phyloP scores from a whole-genome alignment of 2,113 vertebrate genomes.

The Paedocypris sp. region DNA sequence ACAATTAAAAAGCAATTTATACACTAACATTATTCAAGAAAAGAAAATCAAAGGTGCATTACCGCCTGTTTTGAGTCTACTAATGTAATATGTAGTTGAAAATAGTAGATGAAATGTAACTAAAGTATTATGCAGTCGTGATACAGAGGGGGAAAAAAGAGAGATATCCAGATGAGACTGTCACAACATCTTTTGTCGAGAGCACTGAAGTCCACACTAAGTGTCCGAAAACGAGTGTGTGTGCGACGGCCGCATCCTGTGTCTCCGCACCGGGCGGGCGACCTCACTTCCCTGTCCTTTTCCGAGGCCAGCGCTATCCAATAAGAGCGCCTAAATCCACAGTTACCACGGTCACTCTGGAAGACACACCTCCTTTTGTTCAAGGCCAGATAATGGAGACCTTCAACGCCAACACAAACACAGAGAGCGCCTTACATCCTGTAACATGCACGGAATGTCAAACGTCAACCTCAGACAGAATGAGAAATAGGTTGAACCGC shows the following conservation, averaged over 20 bases:
- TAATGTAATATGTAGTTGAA: no score
- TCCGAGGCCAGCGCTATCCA: slow-evolving; percentile 1
- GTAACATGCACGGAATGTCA: slow-evolving; percentile 11
- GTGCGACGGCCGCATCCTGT: slow-evolving; percentile 6
- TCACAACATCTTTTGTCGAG: not conserved
- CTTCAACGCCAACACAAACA: slow-evolving; percentile 12
- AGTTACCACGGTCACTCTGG: slow-evolving; percentile 2
- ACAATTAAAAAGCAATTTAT: no score
- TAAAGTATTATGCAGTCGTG: no score
- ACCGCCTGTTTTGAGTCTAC: no score
- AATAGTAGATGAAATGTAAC: no score
- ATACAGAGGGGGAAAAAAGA: no score
- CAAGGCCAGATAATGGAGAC: slow-evolving; percentile 25
- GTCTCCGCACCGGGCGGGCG: not conserved
- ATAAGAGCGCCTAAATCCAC: not conserved
- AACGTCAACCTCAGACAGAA: slow-evolving; percentile 8
- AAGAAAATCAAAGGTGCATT: no score
- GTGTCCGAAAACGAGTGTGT: not conserved
- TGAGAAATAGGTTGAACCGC: not conserved
- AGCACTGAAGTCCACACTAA: not conserved
- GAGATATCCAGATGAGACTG: not conserved
- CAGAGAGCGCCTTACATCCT: slow-evolving; percentile 23
- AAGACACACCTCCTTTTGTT: slow-evolving; percentile 26
- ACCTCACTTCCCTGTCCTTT: slow-evolving; percentile 30
- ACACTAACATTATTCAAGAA: no score